Evolutionary conservation across 2,888 invertebrate species (phyloP).

Genomic region (Aspidapion aeneum): DNA sequence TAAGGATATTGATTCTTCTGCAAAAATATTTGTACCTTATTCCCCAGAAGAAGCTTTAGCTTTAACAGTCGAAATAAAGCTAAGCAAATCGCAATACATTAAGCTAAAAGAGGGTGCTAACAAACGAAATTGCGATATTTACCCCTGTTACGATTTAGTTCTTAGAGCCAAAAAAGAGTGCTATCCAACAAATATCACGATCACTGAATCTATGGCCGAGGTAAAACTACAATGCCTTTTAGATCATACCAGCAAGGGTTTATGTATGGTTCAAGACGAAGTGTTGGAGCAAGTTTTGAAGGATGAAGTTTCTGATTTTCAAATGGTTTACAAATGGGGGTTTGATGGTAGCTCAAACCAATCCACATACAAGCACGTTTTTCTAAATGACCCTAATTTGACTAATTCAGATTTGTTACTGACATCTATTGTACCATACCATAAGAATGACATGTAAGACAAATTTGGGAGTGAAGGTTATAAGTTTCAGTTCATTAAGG

Average conservation of each 20-base stretch:
- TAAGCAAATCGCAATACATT: not conserved
- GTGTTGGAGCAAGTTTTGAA: not conserved
- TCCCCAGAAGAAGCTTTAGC: not conserved
- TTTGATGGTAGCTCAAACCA: not conserved
- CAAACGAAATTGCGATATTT: not conserved
- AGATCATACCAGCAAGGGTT: not conserved
- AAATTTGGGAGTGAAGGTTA: not conserved
- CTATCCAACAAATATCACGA: not conserved
- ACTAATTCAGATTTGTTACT: constrained; percentile 1
- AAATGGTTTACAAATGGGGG: not conserved
- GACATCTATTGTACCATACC: not conserved
- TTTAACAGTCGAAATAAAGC: not conserved
- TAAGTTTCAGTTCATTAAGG: not conserved
- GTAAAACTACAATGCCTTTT: not conserved
- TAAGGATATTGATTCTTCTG: not conserved
- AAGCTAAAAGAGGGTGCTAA: not conserved
- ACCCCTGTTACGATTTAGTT: not conserved
- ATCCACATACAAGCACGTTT: not conserved
- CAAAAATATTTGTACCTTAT: constrained; percentile 1
- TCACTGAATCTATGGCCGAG: not conserved
- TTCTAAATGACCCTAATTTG: not conserved
- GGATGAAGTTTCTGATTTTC: not conserved
- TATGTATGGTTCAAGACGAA: constrained; percentile 1
- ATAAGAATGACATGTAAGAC: not conserved
- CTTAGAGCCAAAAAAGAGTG: constrained; percentile 3